Percentiles rank a stretch among this genome's conserved stretches.
phyloP scores from a whole-genome alignment of 2,888 invertebrate species.

The Lochmaea crataegi region DNA sequence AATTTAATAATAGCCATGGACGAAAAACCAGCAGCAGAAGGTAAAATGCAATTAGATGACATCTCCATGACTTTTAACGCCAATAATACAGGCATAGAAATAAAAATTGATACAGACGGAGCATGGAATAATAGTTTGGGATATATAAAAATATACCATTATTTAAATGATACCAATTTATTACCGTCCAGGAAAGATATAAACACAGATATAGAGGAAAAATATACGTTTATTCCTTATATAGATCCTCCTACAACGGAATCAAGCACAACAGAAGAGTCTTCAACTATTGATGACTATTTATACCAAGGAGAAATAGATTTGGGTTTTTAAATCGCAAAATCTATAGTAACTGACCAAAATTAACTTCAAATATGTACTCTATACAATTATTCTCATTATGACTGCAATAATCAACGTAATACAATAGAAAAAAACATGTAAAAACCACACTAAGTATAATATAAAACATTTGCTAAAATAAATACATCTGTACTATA shows the following conservation, averaged over 20 bases:
- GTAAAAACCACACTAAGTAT: too few relatives aligned
- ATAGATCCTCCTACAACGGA: slow-evolving; percentile 15
- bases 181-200: slow-evolving; percentile 26
- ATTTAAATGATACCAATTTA: slow-evolving; percentile 30
- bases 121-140: slow-evolving; percentile 42
- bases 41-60: slow-evolving; percentile 42
- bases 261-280: slow-evolving; percentile 11
- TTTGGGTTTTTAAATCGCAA: too few relatives aligned
- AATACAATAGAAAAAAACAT: too few relatives aligned
- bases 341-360: too few relatives aligned
- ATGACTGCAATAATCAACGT: too few relatives aligned
- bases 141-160: slow-evolving; percentile 46
- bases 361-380: too few relatives aligned
- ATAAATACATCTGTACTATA: too few relatives aligned
- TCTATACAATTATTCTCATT: too few relatives aligned
- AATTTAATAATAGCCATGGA: slow-evolving; percentile 47
- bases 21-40: slow-evolving; percentile 40
- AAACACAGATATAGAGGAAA: slow-evolving; percentile 17
- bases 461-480: too few relatives aligned
- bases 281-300: background rate
- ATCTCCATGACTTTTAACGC: slow-evolving; percentile 41
- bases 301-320: too few relatives aligned
- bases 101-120: slow-evolving; percentile 37
- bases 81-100: slow-evolving; percentile 35
- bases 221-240: slow-evolving; percentile 20